Percentiles rank a stretch among this genome's conserved stretches.
Conservation (phyloP, 1,140 invertebrate genomes). For the Dendrolimus punctatus region DNA sequence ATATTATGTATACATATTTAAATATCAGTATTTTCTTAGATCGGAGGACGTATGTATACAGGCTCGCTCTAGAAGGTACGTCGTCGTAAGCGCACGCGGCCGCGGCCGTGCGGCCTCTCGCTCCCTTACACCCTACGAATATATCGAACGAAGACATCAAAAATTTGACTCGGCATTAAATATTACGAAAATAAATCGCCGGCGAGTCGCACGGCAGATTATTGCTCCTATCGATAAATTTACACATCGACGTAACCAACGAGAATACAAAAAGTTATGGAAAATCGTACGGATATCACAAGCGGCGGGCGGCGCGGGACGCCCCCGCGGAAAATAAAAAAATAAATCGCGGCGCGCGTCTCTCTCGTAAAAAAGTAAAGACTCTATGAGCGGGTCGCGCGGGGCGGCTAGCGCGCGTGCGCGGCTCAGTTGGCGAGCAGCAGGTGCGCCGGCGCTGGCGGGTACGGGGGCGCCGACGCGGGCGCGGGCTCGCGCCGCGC, state of each 20-base stretch:
- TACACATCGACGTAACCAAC: conserved; percentile 69
- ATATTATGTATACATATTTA: conserved; percentile 68
- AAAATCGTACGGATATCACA: conserved; percentile 71
- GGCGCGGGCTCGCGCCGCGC: conserved; percentile 41
- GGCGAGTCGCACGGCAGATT: conserved; percentile 66
- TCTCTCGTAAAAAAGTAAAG: conserved; percentile 67
- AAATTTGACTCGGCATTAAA: conserved; percentile 68
- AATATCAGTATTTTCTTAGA: conserved; percentile 66
- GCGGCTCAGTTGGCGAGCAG: conserved; percentile 64
- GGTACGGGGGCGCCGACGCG: conserved; percentile 31
- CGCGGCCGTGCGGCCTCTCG: conserved; percentile 56
- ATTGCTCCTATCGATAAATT: conserved; percentile 70
- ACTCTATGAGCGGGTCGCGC: conserved; percentile 59
- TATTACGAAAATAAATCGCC: conserved; percentile 72
- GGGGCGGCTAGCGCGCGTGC: conserved; percentile 37
- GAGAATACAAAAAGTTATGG: conserved; percentile 70
- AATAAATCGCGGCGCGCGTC: conserved; percentile 67
- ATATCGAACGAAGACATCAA: conserved; percentile 68
- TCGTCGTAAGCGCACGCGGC: conserved; percentile 65
- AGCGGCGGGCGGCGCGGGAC: conserved; percentile 68
- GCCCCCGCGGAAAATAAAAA: conserved; percentile 69
- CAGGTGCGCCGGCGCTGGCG: conserved; percentile 49
- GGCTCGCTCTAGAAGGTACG: conserved; percentile 67
- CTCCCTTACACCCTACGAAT: conserved; percentile 62
- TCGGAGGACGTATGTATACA: conserved; percentile 70